phyloP scores from a whole-genome alignment of 2,113 vertebrate genomes.

The Protomyctophum bolini region DNA sequence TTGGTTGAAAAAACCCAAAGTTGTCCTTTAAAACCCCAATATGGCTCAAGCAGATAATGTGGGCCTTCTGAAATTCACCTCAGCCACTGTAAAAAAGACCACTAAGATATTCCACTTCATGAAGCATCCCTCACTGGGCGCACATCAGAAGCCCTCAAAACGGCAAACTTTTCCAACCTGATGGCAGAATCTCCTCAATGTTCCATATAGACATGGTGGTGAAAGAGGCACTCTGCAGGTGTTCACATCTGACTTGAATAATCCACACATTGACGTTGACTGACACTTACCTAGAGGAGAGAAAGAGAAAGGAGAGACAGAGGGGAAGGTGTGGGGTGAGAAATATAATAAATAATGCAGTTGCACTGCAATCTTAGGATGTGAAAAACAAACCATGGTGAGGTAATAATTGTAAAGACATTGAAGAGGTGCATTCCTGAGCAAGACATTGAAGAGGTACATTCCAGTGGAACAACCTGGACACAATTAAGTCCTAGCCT shows the following conservation, averaged over 20 bases:
- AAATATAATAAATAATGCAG: constrained; percentile 51
- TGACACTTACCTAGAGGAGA: constrained; percentile 73
- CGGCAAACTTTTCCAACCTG: constrained; percentile 66
- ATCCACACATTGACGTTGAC: constrained; percentile 50
- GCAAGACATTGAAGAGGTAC: no score
- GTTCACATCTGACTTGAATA: constrained; percentile 53
- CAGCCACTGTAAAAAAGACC: constrained; percentile 7
- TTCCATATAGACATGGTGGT: constrained; percentile 33
- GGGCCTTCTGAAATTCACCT: constrained; percentile 10
- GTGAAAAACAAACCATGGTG: constrained; percentile 41
- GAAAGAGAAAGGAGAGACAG: constrained; percentile 6
- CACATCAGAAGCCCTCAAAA: constrained; percentile 1
- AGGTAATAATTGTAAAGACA: constrained; percentile 55
- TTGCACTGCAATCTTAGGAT: constrained; percentile 53
- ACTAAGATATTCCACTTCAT: constrained; percentile 5
- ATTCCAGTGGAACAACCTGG: no score
- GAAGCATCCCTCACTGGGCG: constrained; percentile 20
- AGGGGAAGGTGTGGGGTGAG: constrained; percentile 13
- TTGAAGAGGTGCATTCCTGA: no score
- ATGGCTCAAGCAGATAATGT: constrained; percentile 26
- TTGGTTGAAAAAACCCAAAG: no score
- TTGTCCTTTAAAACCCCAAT: constrained; percentile 1
- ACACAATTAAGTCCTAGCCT: no score
- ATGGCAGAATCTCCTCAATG: constrained; percentile 49
- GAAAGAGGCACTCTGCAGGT: constrained; percentile 41